A percentile compares a stretch with the other conserved stretches of the same genome.
Conservation (phyloP, 2,888 invertebrate species). For the Pseudococcus jackbeardsleyi region DNA sequence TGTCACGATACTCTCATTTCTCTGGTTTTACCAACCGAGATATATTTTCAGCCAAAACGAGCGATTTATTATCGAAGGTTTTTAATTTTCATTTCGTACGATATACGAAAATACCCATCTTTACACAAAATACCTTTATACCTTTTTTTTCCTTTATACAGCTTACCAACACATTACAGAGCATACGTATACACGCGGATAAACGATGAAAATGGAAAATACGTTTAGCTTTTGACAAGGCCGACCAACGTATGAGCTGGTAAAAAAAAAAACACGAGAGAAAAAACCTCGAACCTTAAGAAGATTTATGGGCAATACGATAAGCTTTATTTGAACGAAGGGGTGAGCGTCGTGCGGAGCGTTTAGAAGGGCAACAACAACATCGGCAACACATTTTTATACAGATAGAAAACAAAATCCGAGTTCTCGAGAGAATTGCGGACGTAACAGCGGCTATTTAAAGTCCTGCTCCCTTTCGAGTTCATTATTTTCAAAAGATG, state of each 20-base stretch:
- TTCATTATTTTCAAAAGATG: slow-evolving; percentile 33
- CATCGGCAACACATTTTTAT: slow-evolving; percentile 4
- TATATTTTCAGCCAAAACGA: not conserved
- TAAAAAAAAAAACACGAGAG: not conserved
- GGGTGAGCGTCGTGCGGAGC: not conserved
- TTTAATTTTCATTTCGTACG: not conserved
- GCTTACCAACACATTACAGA: not conserved
- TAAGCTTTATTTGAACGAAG: slow-evolving; percentile 38
- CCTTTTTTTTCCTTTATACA: not conserved
- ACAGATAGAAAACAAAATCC: slow-evolving; percentile 38
- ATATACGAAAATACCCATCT: not conserved
- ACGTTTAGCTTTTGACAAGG: slow-evolving; percentile 25
- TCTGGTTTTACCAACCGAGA: too few relatives aligned
- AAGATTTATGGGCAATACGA: slow-evolving; percentile 37
- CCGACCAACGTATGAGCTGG: not conserved
- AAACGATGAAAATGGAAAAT: slow-evolving; percentile 42
- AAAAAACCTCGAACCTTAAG: slow-evolving; percentile 29
- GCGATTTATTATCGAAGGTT: slow-evolving; percentile 28
- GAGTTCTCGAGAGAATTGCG: slow-evolving; percentile 38
- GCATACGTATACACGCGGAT: not conserved
- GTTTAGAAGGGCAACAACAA: not conserved
- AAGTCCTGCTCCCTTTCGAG: slow-evolving; percentile 13
- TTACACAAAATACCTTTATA: not conserved
- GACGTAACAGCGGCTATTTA: slow-evolving; percentile 41
- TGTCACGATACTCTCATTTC: not conserved